Evolutionary conservation across 2,888 invertebrate species (phyloP).

Genomic region (Anoplius nigerrimus): DNA sequence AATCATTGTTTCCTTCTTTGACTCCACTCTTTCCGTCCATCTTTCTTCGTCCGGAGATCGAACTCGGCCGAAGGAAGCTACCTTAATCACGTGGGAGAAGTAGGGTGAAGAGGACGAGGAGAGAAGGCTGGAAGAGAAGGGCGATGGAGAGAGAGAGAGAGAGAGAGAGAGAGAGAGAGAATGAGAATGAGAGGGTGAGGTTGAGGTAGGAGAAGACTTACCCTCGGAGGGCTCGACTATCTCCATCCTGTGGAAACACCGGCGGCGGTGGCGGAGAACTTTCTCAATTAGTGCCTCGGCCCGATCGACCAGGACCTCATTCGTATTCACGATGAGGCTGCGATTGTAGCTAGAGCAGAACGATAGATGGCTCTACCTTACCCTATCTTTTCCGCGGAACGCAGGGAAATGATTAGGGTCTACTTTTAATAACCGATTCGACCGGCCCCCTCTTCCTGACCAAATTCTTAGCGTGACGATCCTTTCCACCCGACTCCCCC

Average conservation of each 20-base stretch:
- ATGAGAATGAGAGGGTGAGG: neutral
- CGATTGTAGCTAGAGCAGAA: constrained; percentile 50
- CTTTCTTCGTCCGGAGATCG: too few relatives aligned
- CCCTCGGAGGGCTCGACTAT: too few relatives aligned
- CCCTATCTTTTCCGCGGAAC: too few relatives aligned
- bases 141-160: neutral
- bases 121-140: too few relatives aligned
- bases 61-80: too few relatives aligned
- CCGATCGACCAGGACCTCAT: constrained; percentile 64
- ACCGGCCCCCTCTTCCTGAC: neutral
- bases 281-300: constrained; percentile 65
- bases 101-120: neutral
- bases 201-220: too few relatives aligned
- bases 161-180: neutral
- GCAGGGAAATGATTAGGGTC: constrained; percentile 26
- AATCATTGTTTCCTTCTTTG: too few relatives aligned
- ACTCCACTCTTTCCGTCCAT: too few relatives aligned
- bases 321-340: constrained; percentile 63
- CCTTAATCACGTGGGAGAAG: neutral
- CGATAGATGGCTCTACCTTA: constrained; percentile 19
- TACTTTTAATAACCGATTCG: constrained; percentile 36
- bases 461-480: too few relatives aligned
- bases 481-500: too few relatives aligned
- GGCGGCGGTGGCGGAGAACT: constrained; percentile 44
- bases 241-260: too few relatives aligned